A percentile compares a stretch with the other conserved stretches of the same genome.
Evolutionary conservation across 2,113 vertebrate genomes (phyloP).

Genomic region (Syrmaticus mikado): DNA sequence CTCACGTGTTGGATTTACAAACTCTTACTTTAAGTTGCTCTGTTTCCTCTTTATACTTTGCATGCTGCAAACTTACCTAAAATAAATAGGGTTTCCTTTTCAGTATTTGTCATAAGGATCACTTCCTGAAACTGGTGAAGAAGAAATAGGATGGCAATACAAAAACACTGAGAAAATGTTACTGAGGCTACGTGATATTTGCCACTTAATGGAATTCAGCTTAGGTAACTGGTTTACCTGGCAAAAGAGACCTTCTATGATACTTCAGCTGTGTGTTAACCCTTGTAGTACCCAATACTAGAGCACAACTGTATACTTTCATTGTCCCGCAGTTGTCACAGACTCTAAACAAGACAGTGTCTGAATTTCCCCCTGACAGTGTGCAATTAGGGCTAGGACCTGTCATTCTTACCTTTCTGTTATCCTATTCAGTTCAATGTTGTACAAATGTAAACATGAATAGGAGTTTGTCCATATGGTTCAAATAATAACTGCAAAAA

Average conservation of each 20-base stretch:
- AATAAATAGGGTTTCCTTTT: not conserved
- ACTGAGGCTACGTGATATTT: not conserved
- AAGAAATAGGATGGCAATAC: not conserved
- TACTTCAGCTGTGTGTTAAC: not conserved
- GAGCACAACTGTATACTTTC: not conserved
- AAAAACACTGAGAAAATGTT: not conserved
- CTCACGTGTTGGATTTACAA: not conserved
- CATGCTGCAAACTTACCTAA: not conserved
- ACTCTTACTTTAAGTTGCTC: not conserved
- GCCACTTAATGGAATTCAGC: not conserved
- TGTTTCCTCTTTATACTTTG: not conserved
- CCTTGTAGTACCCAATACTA: not conserved
- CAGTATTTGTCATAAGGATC: not conserved
- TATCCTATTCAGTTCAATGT: not conserved
- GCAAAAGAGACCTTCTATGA: not conserved
- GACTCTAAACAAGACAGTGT: not conserved
- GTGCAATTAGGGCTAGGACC: not conserved
- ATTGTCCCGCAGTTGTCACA: not conserved
- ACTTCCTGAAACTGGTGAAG: not conserved
- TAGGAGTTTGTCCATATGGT: not conserved
- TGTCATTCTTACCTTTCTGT: fast-evolving
- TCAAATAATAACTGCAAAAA: not conserved
- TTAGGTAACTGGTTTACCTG: not conserved
- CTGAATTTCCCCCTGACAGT: not conserved
- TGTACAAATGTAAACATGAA: not conserved